Conservation (phyloP, 2,888 invertebrate genomes). For the Ornithoptera alexandrae region DNA sequence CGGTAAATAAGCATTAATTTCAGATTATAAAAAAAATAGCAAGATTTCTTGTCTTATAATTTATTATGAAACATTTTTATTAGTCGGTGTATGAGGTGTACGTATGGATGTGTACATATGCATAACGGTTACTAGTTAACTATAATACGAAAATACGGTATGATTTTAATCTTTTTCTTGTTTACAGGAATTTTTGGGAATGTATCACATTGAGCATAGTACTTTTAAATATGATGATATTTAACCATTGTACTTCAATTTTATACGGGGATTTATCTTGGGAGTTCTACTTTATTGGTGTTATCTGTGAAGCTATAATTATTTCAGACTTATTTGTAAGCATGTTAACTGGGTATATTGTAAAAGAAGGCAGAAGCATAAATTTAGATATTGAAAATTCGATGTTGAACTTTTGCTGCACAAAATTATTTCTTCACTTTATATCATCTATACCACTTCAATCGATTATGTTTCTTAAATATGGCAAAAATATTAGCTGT, state of each 20-base stretch:
- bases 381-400: conserved; percentile 32
- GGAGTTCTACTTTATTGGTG: conserved; percentile 29
- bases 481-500: conserved; percentile 32
- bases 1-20: too few species aligned
- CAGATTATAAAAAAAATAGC: too few species aligned
- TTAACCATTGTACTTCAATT: conserved; percentile 32
- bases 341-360: conserved; percentile 31
- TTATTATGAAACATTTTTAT: too few species aligned
- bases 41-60: too few species aligned
- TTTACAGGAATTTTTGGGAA: conserved; percentile 33
- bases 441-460: conserved; percentile 32
- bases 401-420: conserved; percentile 30
- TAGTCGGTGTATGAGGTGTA: too few species aligned
- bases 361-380: conserved; percentile 29
- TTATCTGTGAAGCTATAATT: conserved; percentile 28
- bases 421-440: conserved; percentile 30
- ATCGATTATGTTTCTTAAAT: conserved; percentile 31
- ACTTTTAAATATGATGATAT: conserved; percentile 30
- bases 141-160: too few species aligned
- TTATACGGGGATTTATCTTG: conserved; percentile 32
- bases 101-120: too few species aligned
- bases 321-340: conserved; percentile 29
- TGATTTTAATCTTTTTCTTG: not conserved
- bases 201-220: conserved; percentile 26
- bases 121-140: too few species aligned